Evolutionary conservation across 2,113 vertebrate species (phyloP).

Genomic region (Pelusios castaneus): DNA sequence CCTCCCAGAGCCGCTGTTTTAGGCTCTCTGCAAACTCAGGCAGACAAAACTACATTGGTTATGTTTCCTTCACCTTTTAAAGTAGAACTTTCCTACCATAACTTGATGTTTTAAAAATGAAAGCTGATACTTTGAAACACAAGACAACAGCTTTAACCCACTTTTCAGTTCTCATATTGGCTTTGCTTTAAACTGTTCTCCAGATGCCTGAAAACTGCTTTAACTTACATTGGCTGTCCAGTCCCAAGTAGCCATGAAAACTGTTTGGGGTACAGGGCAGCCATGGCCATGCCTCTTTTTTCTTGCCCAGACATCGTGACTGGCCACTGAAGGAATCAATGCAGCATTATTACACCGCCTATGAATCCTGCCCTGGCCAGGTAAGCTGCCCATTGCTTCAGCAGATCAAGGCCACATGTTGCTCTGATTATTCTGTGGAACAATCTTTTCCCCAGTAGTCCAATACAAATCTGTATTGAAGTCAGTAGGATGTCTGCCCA

Average conservation of each 20-base stretch:
- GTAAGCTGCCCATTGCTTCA: background rate
- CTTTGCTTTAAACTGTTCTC: background rate
- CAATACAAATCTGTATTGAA: background rate
- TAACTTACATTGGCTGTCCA: background rate
- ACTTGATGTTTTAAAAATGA: background rate
- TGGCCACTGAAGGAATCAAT: background rate
- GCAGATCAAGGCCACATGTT: accelerated
- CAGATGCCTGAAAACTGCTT: accelerated
- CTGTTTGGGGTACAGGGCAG: background rate
- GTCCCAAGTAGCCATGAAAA: background rate
- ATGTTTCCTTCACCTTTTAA: accelerated
- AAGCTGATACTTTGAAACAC: accelerated
- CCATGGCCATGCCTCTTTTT: background rate
- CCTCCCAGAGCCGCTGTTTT: accelerated
- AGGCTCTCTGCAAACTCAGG: background rate
- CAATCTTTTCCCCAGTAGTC: accelerated
- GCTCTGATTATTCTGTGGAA: accelerated
- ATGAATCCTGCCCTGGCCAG: accelerated
- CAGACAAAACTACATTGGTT: accelerated
- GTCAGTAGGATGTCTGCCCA: background rate
- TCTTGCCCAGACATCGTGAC: background rate
- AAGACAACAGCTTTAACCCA: background rate
- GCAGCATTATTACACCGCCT: no score
- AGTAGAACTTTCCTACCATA: background rate
- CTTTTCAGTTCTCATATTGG: accelerated